A percentile compares a stretch with the other conserved stretches of the same genome.
Conservation (phyloP, 2,888 invertebrate species). For the Halictus ligatus region DNA sequence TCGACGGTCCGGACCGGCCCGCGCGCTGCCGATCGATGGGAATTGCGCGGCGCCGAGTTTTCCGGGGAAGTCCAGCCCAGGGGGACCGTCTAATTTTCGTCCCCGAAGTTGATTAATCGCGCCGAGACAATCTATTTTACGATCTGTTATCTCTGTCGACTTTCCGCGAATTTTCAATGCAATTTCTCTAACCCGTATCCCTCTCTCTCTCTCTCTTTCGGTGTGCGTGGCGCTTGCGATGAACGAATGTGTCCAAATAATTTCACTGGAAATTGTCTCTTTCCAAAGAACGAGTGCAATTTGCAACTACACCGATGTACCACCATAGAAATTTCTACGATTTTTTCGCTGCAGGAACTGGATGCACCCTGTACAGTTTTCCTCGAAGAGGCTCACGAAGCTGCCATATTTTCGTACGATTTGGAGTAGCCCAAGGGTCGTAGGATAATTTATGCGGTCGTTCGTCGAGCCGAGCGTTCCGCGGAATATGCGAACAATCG, state of each 20-base stretch:
- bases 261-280: too few species aligned
- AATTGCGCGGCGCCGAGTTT: constrained; percentile 3
- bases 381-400: neutral
- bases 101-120: neutral
- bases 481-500: neutral
- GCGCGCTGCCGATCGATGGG: neutral
- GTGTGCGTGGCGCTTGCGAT: neutral
- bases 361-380: neutral
- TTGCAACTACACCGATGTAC: too few species aligned
- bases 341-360: too few species aligned
- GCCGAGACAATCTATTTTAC: neutral
- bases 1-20: neutral
- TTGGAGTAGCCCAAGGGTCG: neutral
- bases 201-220: too few species aligned
- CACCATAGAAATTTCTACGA: too few species aligned
- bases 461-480: neutral
- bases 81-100: neutral
- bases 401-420: neutral
- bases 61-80: neutral
- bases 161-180: neutral
- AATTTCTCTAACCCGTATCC: neutral
- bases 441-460: neutral
- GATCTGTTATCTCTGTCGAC: neutral
- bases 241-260: neutral
- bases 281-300: neutral